phyloP scores from a whole-genome alignment of 2,113 vertebrate species.

The Camelus dromedarius region DNA sequence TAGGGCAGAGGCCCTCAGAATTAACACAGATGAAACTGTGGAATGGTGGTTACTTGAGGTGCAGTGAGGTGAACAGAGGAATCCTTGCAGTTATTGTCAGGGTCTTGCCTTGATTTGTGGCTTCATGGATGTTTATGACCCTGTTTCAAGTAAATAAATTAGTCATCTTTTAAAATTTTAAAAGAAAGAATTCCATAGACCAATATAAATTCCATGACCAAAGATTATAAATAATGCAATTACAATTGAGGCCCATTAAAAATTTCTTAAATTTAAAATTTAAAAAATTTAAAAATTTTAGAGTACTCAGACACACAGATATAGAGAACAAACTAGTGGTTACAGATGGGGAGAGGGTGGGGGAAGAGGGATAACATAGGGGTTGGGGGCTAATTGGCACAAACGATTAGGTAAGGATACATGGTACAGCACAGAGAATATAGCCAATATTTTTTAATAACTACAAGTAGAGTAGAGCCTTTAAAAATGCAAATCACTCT shows the following conservation, averaged over 20 bases:
- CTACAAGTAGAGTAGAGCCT: too few species aligned
- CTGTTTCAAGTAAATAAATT: background rate
- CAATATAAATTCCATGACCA: background rate
- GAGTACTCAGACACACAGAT: too few species aligned
- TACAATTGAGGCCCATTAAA: background rate
- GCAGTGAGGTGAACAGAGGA: background rate
- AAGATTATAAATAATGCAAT: background rate
- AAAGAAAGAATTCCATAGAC: background rate
- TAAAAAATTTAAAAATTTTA: too few species aligned
- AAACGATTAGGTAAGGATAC: too few species aligned
- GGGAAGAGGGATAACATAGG: too few species aligned
- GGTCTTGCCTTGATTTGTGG: background rate
- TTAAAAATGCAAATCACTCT: too few species aligned
- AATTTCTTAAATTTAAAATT: too few species aligned
- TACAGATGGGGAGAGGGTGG: too few species aligned
- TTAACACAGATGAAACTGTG: background rate
- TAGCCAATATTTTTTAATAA: too few species aligned
- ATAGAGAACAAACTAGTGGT: too few species aligned
- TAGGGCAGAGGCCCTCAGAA: background rate
- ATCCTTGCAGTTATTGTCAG: fast-evolving
- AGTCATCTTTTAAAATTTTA: background rate
- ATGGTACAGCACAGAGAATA: too few species aligned
- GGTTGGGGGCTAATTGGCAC: too few species aligned
- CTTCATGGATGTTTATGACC: background rate
- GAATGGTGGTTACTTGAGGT: background rate